These are phyloP conservation scores for Pseudoips prasinana DNA, from an alignment of 2,888 invertebrate species.

Conservation along the genomic window DNA sequence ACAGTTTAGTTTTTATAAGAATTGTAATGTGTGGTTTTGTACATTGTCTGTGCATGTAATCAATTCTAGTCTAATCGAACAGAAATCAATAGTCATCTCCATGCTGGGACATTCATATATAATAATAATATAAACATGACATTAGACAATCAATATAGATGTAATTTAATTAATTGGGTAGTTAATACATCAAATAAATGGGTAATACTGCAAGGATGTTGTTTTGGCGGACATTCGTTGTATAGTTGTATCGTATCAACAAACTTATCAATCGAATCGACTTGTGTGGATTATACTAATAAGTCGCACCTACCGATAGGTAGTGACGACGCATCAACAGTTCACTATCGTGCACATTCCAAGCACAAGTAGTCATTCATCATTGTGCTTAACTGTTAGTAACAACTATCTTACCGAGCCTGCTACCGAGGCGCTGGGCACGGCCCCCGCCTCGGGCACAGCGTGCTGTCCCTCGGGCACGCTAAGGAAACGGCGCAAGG, in stretches of 20 bases:
- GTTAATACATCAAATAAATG: too few relatives aligned
- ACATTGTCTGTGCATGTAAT: constrained; percentile 6
- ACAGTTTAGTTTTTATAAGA: constrained; percentile 21
- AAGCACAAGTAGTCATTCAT: constrained; percentile 43
- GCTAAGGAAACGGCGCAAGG: constrained; percentile 75
- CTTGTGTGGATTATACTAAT: constrained; percentile 21
- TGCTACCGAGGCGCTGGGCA: constrained; percentile 67
- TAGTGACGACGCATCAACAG: constrained; percentile 35
- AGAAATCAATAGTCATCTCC: too few relatives aligned
- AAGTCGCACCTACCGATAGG: constrained; percentile 45
- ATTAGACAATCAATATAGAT: too few relatives aligned
- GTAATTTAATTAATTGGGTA: too few relatives aligned
- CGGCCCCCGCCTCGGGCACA: constrained; percentile 48
- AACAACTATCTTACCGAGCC: constrained; percentile 67
- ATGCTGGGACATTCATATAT: too few relatives aligned
- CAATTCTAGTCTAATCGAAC: too few relatives aligned
- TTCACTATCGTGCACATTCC: constrained; percentile 57
- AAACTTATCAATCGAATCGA: constrained; percentile 40
- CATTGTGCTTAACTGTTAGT: constrained; percentile 26
- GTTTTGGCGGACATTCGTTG: not conserved
- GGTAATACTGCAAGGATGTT: too few relatives aligned
- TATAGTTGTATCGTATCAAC: too few relatives aligned
- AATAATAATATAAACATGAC: too few relatives aligned
- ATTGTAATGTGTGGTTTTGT: constrained; percentile 6
- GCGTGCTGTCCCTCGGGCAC: constrained; percentile 68